phyloP scores from a whole-genome alignment of 2,888 invertebrate species.

The Ligdia adustata region DNA sequence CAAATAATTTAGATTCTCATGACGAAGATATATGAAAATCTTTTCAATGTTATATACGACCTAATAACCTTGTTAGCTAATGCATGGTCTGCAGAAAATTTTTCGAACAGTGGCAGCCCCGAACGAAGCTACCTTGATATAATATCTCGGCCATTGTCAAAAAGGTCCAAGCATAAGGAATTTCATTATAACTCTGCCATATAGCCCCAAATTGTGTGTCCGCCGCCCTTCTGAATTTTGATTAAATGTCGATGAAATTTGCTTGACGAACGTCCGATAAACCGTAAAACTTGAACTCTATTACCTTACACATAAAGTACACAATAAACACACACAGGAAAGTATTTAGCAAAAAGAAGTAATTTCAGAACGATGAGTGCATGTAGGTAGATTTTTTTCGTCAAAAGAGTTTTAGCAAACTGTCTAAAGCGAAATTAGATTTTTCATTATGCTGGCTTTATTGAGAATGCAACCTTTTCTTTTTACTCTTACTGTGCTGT shows the following conservation, averaged over 20 bases:
- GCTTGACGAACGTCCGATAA: neutral
- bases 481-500: too few relatives aligned
- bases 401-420: neutral
- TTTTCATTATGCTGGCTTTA: neutral
- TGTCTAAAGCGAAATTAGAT: neutral
- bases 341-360: neutral
- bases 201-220: slow-evolving; percentile 18
- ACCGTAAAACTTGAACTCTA: neutral
- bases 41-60: too few relatives aligned
- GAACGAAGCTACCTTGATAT: slow-evolving; percentile 10
- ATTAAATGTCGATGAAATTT: slow-evolving; percentile 25
- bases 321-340: neutral
- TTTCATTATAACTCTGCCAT: slow-evolving; percentile 22
- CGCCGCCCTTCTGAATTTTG: slow-evolving; percentile 26
- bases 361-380: neutral
- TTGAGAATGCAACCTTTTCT: neutral
- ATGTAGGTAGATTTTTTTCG: neutral
- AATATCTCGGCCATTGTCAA: slow-evolving; percentile 17
- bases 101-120: neutral
- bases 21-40: too few relatives aligned
- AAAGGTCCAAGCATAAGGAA: slow-evolving; percentile 25
- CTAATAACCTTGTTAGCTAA: too few relatives aligned
- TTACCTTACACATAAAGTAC: neutral
- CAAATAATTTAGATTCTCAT: too few relatives aligned
- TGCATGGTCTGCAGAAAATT: too few relatives aligned